Evolutionary conservation across 2,113 vertebrate species (phyloP), one percentile per base, ranked within the genome.

Genomic region (Calcarius ornatus): DNA sequence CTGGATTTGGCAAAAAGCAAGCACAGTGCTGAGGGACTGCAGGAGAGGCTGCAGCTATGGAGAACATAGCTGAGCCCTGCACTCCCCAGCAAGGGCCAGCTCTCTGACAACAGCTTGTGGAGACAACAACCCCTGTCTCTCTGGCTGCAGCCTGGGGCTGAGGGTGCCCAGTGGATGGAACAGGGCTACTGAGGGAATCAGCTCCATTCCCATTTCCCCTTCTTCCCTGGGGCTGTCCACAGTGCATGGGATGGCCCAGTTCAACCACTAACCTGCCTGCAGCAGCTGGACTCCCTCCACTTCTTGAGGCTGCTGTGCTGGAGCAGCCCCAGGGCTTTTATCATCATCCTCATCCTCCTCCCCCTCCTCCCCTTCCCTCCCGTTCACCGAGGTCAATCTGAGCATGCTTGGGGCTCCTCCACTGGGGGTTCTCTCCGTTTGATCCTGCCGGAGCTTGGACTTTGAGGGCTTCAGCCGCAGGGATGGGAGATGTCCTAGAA

Each of bases 341-440:
- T 65, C 25, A 43, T 33, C 35, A 1, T 40, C 20, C 2, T 59
- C 7, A 3, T 65, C 25, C 43, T 43, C 47, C 6, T 40, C 28
- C 10, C 28, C 15, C 27, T 43, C 16, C 21, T 47, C 16, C 60
- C 20, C 28, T 50, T 38, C 12, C 31, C 23, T 48, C 31, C 17
- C 5, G 11, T n/a, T 51, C 40, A 38, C 13, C 0, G 4, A 53
- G 28, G 30, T 45, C 15, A 21, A 8, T 59, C 28, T 45, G 47
- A 12, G 16, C 45, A 68, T 45, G 24, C 13, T 40, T 20, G 33
- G 9, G 6, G 13, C 21, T 45, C 19, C n/a, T 59, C 23, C 11
- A 37, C 33, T 10, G 17, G 17, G 8, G 6, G 5, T 35, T 57
- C 5, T 66, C 31, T 59, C 27, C 0, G 0, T 37, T 86, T 4